These are phyloP conservation scores for Ceratina japonica DNA, from an alignment of 1,140 invertebrate species.

Conservation along the genomic window DNA sequence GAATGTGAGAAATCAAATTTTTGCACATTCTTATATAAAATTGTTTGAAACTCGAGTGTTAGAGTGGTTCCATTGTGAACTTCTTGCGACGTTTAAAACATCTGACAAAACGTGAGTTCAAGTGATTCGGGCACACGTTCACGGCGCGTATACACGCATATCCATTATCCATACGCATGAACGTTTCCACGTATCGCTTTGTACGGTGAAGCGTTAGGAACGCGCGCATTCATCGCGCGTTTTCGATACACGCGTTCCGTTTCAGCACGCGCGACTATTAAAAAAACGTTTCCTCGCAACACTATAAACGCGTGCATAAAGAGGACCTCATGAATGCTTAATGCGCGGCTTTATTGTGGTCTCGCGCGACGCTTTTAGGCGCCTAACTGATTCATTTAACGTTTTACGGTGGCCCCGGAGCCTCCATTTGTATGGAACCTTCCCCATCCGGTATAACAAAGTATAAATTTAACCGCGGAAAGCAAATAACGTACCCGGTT, in stretches of 20 bases:
- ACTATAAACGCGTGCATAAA: background rate
- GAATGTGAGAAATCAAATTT: too few species aligned
- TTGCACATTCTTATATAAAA: too few species aligned
- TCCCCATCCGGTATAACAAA: background rate
- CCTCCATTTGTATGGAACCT: background rate
- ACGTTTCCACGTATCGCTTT: conserved; percentile 4
- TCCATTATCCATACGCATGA: too few species aligned
- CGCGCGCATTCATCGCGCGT: conserved; percentile 1
- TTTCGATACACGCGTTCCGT: conserved; percentile 27
- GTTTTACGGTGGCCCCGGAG: background rate
- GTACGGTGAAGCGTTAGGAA: background rate
- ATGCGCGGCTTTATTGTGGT: background rate
- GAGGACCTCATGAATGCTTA: conserved; percentile 1
- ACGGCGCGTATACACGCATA: too few species aligned
- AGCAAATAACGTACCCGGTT: background rate
- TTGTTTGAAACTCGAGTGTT: too few species aligned
- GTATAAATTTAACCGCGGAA: background rate
- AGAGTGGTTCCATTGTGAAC: background rate
- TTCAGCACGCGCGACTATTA: background rate
- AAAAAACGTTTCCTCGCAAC: conserved; percentile 3
- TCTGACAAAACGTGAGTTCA: background rate
- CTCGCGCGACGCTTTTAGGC: background rate
- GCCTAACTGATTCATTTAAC: conserved; percentile 2
- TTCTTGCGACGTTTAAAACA: background rate
- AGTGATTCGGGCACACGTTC: too few species aligned